Percentiles rank a stretch among this genome's conserved stretches.
phyloP scores from a whole-genome alignment of 1,140 invertebrate genomes.

The Achroia grisella region DNA sequence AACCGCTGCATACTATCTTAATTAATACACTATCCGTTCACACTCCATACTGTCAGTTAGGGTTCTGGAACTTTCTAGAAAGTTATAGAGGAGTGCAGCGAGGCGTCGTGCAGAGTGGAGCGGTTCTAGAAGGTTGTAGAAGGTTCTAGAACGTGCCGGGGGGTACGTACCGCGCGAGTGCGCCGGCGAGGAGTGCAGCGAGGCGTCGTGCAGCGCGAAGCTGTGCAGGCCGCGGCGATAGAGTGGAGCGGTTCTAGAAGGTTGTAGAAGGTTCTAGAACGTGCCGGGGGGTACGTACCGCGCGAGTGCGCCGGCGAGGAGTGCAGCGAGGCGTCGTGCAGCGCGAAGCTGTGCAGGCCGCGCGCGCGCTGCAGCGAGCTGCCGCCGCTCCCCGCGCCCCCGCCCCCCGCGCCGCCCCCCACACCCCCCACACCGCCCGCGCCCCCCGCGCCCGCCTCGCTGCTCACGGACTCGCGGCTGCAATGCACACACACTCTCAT shows the following conservation, averaged over 20 bases:
- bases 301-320: slow-evolving; percentile 46
- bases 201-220: slow-evolving; percentile 36
- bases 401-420: too few relatives aligned
- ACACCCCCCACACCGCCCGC: slow-evolving; percentile 29
- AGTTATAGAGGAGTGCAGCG: slow-evolving; percentile 40
- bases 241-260: too few relatives aligned
- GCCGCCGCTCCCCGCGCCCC: slow-evolving; percentile 13
- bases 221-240: slow-evolving; percentile 38
- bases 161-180: slow-evolving; percentile 30
- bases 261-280: too few relatives aligned
- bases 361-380: slow-evolving; percentile 23
- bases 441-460: slow-evolving; percentile 21
- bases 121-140: too few relatives aligned
- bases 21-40: too few relatives aligned
- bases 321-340: slow-evolving; percentile 34
- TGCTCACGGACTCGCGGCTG: slow-evolving; percentile 46
- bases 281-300: slow-evolving; percentile 12
- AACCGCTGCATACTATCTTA: too few relatives aligned
- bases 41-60: too few relatives aligned
- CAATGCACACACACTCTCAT: neutral
- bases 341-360: slow-evolving; percentile 46
- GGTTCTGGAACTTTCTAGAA: too few relatives aligned
- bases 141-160: too few relatives aligned
- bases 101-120: slow-evolving; percentile 10
- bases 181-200: slow-evolving; percentile 43